A percentile compares a stretch with the other conserved stretches of the same genome.
phyloP scores from a whole-genome alignment of 2,797 vertebrate genomes.

The Scyliorhinus canicula region DNA sequence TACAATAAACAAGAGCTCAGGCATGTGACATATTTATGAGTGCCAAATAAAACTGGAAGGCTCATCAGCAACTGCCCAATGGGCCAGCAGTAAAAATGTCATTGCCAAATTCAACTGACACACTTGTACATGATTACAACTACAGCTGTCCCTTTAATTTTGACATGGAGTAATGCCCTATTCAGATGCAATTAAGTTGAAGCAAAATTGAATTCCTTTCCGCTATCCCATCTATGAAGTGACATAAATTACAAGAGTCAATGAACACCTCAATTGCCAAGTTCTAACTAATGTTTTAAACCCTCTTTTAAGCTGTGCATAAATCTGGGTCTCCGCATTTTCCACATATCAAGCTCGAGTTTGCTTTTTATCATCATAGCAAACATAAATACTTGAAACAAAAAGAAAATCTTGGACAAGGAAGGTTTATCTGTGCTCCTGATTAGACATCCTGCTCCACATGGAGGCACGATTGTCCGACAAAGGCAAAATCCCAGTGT shows the following conservation, averaged over 20 bases:
- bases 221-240: background rate
- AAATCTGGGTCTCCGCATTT: background rate
- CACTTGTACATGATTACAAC: background rate
- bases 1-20: background rate
- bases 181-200: background rate
- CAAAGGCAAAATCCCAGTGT: background rate
- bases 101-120: background rate
- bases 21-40: conserved; percentile 12
- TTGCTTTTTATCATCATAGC: background rate
- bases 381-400: background rate
- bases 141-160: background rate
- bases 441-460: background rate
- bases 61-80: conserved; percentile 27
- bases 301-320: background rate
- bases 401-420: background rate
- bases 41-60: background rate
- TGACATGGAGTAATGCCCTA: background rate
- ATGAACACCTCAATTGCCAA: background rate
- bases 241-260: background rate
- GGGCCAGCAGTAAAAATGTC: background rate
- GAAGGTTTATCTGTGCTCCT: background rate
- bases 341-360: background rate
- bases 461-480: background rate
- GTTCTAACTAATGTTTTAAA: background rate
- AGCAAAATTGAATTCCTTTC: background rate